Percentiles rank a stretch among this genome's conserved stretches.
Conservation (phyloP, 2,797 vertebrate species). For the Acropternis orthonyx region DNA sequence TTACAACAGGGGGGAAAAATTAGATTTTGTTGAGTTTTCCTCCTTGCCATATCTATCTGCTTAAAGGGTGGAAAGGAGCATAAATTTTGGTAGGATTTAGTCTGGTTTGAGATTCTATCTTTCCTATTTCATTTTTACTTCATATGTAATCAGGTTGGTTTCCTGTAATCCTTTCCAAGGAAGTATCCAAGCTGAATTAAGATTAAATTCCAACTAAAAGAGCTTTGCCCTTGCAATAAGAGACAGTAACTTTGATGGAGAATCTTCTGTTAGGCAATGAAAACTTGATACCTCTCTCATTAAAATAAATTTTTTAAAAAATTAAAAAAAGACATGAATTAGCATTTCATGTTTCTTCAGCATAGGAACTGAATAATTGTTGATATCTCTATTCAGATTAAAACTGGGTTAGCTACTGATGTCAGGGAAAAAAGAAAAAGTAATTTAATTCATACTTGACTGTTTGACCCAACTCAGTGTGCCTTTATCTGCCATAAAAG, state of each 20-base stretch:
- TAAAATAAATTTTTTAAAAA: neutral
- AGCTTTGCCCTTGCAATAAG: neutral
- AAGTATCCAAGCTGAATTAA: neutral
- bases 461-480: neutral
- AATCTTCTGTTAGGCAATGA: neutral
- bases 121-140: neutral
- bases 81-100: neutral
- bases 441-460: neutral
- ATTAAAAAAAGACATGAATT: neutral
- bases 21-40: neutral
- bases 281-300: neutral
- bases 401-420: slow-evolving; percentile 17
- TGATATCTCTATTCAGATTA: neutral
- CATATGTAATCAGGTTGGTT: neutral
- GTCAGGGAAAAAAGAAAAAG: neutral
- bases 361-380: neutral
- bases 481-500: neutral
- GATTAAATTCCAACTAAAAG: neutral
- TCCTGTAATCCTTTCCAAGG: neutral
- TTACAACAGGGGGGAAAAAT: neutral
- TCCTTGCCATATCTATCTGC: neutral
- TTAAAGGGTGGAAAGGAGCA: neutral
- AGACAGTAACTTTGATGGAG: neutral
- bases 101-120: neutral
- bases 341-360: neutral